These are phyloP conservation scores for Spilosoma lubricipeda DNA, from an alignment of 2,888 invertebrate species.

Conservation along the genomic window DNA sequence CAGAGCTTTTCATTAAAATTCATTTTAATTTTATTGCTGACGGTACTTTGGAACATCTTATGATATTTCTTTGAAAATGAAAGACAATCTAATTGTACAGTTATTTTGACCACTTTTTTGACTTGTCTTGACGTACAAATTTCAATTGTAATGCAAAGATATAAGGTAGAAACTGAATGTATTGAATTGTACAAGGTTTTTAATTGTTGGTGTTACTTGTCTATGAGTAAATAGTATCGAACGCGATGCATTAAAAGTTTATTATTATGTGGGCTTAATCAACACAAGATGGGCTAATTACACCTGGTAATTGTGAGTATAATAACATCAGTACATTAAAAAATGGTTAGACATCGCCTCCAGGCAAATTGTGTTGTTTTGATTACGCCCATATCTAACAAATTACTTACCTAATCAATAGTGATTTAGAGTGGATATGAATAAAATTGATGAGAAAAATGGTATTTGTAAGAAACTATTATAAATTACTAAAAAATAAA, in stretches of 20 bases:
- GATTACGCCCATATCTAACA: background rate
- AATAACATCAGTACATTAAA: background rate
- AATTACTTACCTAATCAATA: background rate
- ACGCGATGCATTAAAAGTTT: background rate
- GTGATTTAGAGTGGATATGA: background rate
- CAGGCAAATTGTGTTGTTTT: conserved; percentile 14
- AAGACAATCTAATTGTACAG: conserved; percentile 17
- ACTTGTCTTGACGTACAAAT: background rate
- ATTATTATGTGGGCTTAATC: conserved; percentile 8
- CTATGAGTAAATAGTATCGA: background rate
- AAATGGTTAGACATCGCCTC: conserved; percentile 13
- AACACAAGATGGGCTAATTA: conserved; percentile 11
- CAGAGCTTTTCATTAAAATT: background rate
- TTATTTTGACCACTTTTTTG: conserved; percentile 8
- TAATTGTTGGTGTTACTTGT: conserved; percentile 4
- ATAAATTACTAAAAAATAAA: background rate
- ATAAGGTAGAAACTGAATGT: conserved; percentile 9
- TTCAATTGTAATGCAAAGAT: background rate
- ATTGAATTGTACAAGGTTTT: background rate
- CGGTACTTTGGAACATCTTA: background rate
- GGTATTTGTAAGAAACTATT: background rate
- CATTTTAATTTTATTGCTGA: background rate
- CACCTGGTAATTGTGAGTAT: background rate
- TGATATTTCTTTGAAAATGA: background rate
- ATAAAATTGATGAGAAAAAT: background rate